phyloP scores from a whole-genome alignment of 1,140 invertebrate species.

The Penaeus indicus region DNA sequence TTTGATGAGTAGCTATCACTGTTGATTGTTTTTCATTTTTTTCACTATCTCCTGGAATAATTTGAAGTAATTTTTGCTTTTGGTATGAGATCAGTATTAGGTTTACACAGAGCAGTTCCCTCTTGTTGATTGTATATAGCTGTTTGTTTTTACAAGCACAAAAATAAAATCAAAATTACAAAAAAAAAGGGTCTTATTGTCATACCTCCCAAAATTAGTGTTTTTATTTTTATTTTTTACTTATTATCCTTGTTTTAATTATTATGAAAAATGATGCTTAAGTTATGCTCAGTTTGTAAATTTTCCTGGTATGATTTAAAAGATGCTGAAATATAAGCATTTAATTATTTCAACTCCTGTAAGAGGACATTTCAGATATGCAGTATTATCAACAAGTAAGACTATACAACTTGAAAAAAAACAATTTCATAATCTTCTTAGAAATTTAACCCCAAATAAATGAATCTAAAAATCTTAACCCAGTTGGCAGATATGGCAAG shows the following conservation, averaged over 20 bases:
- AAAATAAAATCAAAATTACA: conserved; percentile 38
- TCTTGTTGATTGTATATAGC: conserved; percentile 51
- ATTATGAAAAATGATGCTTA: too few relatives aligned
- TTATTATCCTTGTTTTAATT: background rate
- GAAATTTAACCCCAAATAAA: too few relatives aligned
- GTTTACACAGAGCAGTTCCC: conserved; percentile 37
- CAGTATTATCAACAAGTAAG: too few relatives aligned
- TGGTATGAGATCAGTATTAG: conserved; percentile 26
- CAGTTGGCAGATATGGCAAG: too few relatives aligned
- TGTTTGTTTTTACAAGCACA: conserved; percentile 53
- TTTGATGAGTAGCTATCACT: background rate
- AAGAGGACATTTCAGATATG: too few relatives aligned
- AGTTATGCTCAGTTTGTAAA: too few relatives aligned
- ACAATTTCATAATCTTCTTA: too few relatives aligned
- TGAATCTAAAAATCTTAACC: too few relatives aligned
- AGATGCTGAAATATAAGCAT: too few relatives aligned
- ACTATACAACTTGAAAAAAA: too few relatives aligned
- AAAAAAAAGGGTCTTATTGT: background rate
- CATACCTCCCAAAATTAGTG: background rate
- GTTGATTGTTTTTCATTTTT: background rate
- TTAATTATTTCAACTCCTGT: too few relatives aligned
- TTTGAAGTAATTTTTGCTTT: background rate
- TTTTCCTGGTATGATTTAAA: too few relatives aligned
- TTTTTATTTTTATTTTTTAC: background rate
- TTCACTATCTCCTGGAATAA: background rate